Evolutionary conservation across 2,888 invertebrate genomes (phyloP), one percentile per base, ranked within the genome.

Genomic region (Apeira syringaria): DNA sequence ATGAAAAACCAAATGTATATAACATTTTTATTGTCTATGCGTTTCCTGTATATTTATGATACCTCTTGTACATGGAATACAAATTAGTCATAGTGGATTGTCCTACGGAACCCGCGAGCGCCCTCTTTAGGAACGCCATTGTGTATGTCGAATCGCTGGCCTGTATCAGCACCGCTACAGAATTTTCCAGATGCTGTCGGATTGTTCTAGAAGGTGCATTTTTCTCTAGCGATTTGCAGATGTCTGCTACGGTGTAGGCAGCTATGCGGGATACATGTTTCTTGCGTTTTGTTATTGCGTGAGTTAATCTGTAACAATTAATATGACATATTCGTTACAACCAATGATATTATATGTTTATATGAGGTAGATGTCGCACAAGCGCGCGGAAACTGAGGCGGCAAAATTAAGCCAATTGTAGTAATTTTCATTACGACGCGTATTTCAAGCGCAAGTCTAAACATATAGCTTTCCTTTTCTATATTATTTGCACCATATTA

Each of bases 21-120:
- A n/a, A n/a, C n/a, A n/a, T n/a, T n/a, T n/a, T n/a, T n/a, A 15
- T 15, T 7, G 12, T 18, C 46, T 68, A 87, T 15, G 87, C 63
- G 50, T 84, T 87, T 0, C 90, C 90, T 32, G 80, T 80, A 67
- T 89, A 90, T 49, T 90, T 90, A 71, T 90, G 85, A 41, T 89
- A 90, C 34, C 84, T 73, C 36, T 87, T 90, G 56, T 89, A 90
- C 72, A 77, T 76, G 7, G 76, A 72, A 41, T 87, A 85, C 59
- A 89, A 60, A 29, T 86, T 83, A 0, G 75, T 75, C 66, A 89
- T 68, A 0, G 89, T 85, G 57, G 74, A 77, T 31, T 89, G 85
- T 0, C 89, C 87, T 0, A 81, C 57, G 0, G 69, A 50, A 0
- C 83, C 83, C 0, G 84, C 86, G 1, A 90, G 38, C 0, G 81